A percentile compares a stretch with the other conserved stretches of the same genome.
These are phyloP conservation scores for Trissolcus japonicus DNA, from an alignment of 2,888 invertebrate genomes.

Conservation along the genomic window DNA sequence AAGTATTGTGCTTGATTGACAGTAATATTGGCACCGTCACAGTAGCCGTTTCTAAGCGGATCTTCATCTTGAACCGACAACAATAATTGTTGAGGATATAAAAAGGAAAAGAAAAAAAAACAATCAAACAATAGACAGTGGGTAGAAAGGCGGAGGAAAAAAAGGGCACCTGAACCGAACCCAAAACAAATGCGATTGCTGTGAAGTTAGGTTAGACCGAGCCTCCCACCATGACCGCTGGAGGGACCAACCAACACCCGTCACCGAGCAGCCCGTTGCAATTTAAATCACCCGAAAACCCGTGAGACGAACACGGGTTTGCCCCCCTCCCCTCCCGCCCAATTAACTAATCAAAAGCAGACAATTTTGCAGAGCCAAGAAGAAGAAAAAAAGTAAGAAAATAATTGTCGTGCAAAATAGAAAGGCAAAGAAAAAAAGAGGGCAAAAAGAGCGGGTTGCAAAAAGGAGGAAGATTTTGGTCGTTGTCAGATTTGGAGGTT, in stretches of 20 bases:
- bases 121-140: constrained; percentile 1
- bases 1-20: too few relatives aligned
- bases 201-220: constrained; percentile 19
- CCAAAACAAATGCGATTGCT: constrained; percentile 15
- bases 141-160: not conserved
- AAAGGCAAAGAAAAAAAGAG: not conserved
- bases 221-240: constrained; percentile 14
- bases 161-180: not conserved
- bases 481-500: too few relatives aligned
- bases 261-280: constrained; percentile 20
- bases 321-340: constrained; percentile 3
- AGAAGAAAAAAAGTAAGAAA: not conserved
- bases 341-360: not conserved
- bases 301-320: not conserved
- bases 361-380: not conserved
- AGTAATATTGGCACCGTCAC: too few relatives aligned
- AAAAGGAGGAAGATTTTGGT: not conserved
- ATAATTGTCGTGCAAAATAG: not conserved
- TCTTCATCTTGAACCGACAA: not conserved
- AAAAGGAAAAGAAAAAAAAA: not conserved
- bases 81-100: too few relatives aligned
- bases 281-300: constrained; percentile 23
- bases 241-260: constrained; percentile 12
- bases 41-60: too few relatives aligned
- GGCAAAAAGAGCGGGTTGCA: not conserved